Conservation (phyloP, 2,888 invertebrate species). For the Parelbella ahira region DNA sequence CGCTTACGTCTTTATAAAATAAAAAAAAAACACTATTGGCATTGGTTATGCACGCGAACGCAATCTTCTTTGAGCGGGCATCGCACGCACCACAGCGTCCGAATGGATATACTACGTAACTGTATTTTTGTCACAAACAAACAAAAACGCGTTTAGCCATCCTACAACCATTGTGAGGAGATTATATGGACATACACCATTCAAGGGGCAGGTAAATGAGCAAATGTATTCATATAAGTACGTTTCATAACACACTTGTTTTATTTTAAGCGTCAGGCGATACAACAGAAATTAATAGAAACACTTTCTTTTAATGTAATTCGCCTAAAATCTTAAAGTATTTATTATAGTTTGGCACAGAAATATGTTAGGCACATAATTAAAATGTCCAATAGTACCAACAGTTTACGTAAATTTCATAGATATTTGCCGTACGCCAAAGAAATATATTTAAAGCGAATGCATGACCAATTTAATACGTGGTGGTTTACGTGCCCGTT, state of each 20-base stretch:
- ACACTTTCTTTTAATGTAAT: too few relatives aligned
- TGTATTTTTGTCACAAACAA: constrained; percentile 67
- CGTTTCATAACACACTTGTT: constrained; percentile 35
- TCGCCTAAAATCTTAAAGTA: too few relatives aligned
- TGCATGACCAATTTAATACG: too few relatives aligned
- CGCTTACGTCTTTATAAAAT: not conserved
- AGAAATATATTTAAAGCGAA: too few relatives aligned
- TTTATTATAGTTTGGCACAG: too few relatives aligned
- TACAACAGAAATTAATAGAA: too few relatives aligned
- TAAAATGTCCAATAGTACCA: too few relatives aligned
- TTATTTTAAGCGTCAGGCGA: not conserved
- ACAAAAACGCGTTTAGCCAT: constrained; percentile 53
- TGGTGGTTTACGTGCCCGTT: too few relatives aligned
- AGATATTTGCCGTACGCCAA: too few relatives aligned
- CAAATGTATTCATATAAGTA: constrained; percentile 38
- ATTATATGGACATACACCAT: constrained; percentile 55
- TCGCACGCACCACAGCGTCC: constrained; percentile 50
- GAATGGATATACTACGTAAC: constrained; percentile 52
- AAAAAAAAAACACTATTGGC: not conserved
- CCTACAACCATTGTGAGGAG: constrained; percentile 61
- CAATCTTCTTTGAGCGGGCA: constrained; percentile 21
- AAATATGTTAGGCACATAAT: too few relatives aligned
- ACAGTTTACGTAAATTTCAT: too few relatives aligned
- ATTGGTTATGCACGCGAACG: constrained; percentile 13
- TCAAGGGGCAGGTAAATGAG: constrained; percentile 65